Percentiles rank a stretch among this genome's conserved stretches.
Conservation (phyloP, 53 echinoderm and acorn worm genomes). For the Hippasteria phrygiana region DNA sequence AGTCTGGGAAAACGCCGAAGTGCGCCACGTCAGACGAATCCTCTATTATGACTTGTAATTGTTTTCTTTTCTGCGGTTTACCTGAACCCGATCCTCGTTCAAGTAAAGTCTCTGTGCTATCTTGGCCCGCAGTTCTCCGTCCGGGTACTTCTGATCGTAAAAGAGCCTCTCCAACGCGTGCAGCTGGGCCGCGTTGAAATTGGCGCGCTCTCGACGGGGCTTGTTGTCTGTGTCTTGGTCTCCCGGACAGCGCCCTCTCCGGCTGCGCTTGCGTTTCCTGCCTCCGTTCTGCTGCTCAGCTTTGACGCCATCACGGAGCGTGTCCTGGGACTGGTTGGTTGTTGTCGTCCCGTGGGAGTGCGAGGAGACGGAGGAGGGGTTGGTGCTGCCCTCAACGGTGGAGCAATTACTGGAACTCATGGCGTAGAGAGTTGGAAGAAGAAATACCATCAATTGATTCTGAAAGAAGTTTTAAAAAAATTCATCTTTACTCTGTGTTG, state of each 20-base stretch:
- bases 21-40: too few relatives aligned
- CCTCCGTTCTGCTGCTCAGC: background rate
- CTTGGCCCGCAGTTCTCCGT: conserved; percentile 77
- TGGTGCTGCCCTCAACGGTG: conserved; percentile 41
- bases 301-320: background rate
- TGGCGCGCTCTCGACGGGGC: conserved; percentile 78
- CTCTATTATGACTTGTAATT: too few relatives aligned
- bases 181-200: conserved; percentile 92
- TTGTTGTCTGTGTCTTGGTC: conserved; percentile 12
- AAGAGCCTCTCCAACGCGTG: conserved; percentile 89
- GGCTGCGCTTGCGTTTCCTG: conserved; percentile 43
- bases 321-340: conserved; percentile 3
- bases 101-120: conserved; percentile 86
- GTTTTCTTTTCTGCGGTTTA: too few relatives aligned
- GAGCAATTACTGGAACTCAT: conserved; percentile 34
- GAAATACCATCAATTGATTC: background rate
- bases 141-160: conserved; percentile 84
- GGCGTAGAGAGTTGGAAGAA: background rate
- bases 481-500: background rate
- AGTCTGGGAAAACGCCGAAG: too few relatives aligned
- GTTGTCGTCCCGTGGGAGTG: background rate
- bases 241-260: background rate
- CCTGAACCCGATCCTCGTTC: conserved; percentile 88
- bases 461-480: background rate
- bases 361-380: conserved; percentile 20